Evolutionary conservation across 2,888 invertebrate species (phyloP).

Genomic region (Rotaria macrura): DNA sequence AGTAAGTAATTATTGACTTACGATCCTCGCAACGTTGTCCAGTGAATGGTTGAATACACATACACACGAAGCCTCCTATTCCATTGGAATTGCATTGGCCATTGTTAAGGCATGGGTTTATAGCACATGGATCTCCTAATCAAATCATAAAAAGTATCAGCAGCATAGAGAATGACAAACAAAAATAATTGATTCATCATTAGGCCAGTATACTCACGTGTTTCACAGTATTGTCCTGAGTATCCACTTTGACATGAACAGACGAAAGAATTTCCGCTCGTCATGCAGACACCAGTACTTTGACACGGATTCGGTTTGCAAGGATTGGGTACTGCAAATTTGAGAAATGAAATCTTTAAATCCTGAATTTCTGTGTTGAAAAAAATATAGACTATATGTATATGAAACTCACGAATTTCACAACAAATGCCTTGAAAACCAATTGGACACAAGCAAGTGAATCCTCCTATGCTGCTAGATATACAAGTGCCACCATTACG

Average conservation of each 20-base stretch:
- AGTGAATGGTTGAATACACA: conserved; percentile 34
- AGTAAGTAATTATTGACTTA: not conserved
- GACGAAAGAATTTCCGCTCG: conserved; percentile 27
- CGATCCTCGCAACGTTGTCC: conserved; percentile 35
- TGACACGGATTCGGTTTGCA: conserved; percentile 35
- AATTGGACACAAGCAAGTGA: not conserved
- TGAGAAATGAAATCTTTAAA: too few species aligned
- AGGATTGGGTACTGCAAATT: not conserved
- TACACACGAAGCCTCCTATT: conserved; percentile 32
- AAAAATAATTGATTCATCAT: not conserved
- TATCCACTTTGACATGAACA: conserved; percentile 36
- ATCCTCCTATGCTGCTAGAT: not conserved
- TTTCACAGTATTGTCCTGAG: conserved; percentile 33
- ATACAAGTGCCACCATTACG: not conserved
- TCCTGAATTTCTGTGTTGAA: not conserved
- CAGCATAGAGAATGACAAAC: not conserved
- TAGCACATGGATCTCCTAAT: conserved; percentile 29
- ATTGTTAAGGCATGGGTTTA: conserved; percentile 33
- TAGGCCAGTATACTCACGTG: not conserved
- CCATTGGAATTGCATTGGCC: conserved; percentile 19
- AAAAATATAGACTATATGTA: too few species aligned
- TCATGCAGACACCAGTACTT: conserved; percentile 36
- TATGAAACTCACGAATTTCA: not conserved
- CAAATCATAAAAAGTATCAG: not conserved
- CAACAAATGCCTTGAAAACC: not conserved